phyloP scores from a whole-genome alignment of 2,888 invertebrate genomes.

The Morpho achilles region DNA sequence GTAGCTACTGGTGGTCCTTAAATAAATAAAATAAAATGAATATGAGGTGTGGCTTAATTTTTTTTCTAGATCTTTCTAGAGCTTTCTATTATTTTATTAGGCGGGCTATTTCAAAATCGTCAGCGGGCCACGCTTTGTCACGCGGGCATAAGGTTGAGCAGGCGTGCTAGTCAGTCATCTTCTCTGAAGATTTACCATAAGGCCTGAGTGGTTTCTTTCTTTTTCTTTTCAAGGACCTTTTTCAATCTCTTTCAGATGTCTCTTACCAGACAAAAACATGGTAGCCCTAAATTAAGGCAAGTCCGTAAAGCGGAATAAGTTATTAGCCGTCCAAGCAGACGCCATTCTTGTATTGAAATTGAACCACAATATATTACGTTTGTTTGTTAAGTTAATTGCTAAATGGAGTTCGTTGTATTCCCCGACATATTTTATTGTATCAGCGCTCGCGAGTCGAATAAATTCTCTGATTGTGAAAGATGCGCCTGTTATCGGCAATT shows the following conservation, averaged over 20 bases:
- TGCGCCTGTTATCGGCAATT: conserved; percentile 52
- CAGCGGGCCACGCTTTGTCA: too few species aligned
- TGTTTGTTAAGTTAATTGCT: conserved; percentile 80
- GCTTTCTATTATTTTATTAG: too few species aligned
- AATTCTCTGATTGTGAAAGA: conserved; percentile 72
- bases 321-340: conserved; percentile 47
- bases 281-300: conserved; percentile 32
- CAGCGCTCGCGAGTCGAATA: conserved; percentile 51
- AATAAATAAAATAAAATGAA: too few species aligned
- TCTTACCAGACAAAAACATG: not conserved
- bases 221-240: not conserved
- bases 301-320: conserved; percentile 39
- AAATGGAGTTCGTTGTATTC: conserved; percentile 73
- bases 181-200: too few species aligned
- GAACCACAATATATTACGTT: conserved; percentile 77
- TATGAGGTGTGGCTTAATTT: too few species aligned
- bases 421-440: conserved; percentile 65
- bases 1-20: too few species aligned
- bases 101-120: too few species aligned
- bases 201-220: too few species aligned
- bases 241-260: not conserved
- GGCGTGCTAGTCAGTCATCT: too few species aligned
- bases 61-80: too few species aligned
- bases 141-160: too few species aligned
- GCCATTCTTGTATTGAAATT: conserved; percentile 73